phyloP scores from a whole-genome alignment of 2,113 vertebrate genomes.

The Kryptolebias marmoratus region DNA sequence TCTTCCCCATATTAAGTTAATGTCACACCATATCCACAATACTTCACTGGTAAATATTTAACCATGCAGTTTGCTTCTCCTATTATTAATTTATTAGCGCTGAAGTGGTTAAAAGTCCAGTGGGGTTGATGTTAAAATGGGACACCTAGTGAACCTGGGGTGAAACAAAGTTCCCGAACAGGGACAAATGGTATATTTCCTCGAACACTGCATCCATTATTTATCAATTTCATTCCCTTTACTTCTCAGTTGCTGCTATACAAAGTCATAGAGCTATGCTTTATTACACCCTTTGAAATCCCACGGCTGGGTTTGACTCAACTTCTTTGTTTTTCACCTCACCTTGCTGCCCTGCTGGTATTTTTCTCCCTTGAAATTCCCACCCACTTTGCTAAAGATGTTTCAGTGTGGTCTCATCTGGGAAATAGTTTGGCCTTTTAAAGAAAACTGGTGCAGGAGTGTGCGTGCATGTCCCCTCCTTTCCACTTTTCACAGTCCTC shows the following conservation, averaged over 20 bases:
- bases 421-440: constrained; percentile 58
- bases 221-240: constrained; percentile 18
- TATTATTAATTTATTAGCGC: constrained; percentile 64
- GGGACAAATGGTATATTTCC: background rate
- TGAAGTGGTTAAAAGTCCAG: constrained; percentile 33
- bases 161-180: constrained; percentile 33
- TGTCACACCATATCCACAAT: constrained; percentile 25
- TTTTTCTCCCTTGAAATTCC: constrained; percentile 22
- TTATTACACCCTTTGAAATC: constrained; percentile 22
- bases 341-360: constrained; percentile 32
- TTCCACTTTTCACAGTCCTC: constrained; percentile 28
- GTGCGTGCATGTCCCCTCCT: constrained; percentile 7
- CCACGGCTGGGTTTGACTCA: constrained; percentile 5
- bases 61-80: constrained; percentile 31
- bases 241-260: constrained; percentile 8
- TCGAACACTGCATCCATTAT: constrained; percentile 34
- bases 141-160: constrained; percentile 13
- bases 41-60: constrained; percentile 48
- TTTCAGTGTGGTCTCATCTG: constrained; percentile 23
- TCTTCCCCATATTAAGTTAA: background rate
- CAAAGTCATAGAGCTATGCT: background rate
- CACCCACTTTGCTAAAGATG: constrained; percentile 23
- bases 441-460: constrained; percentile 35
- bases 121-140: constrained; percentile 19
- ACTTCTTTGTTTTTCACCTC: constrained; percentile 41